These are phyloP conservation scores for Petrocephalus sullivani DNA, from an alignment of 2,797 vertebrate genomes.

Conservation along the genomic window DNA sequence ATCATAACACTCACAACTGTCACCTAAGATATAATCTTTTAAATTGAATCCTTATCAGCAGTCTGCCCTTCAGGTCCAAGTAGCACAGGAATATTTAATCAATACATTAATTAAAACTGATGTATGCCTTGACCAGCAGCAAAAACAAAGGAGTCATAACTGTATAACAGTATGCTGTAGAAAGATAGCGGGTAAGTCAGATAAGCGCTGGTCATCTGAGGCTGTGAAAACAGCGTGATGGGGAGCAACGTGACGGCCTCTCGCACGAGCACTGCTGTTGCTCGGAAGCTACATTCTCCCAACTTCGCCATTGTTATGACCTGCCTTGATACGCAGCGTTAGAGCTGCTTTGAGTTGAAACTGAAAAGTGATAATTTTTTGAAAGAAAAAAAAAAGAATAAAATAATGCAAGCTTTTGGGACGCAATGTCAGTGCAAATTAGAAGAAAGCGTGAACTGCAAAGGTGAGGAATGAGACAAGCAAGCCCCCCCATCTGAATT, in stretches of 20 bases:
- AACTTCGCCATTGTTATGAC: background rate
- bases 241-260: background rate
- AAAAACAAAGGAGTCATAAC: background rate
- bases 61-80: background rate
- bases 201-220: background rate
- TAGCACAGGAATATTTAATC: background rate
- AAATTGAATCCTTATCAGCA: background rate
- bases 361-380: background rate
- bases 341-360: background rate
- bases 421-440: background rate
- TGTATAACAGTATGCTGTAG: background rate
- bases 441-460: background rate
- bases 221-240: background rate
- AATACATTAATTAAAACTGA: background rate
- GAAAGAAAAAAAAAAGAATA: background rate
- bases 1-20: background rate
- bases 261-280: background rate
- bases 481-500: background rate
- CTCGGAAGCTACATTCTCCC: background rate
- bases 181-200: background rate
- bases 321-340: background rate
- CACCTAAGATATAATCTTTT: background rate
- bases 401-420: background rate
- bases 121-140: background rate
- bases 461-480: background rate